Percentiles rank a stretch among this genome's conserved stretches.
These are phyloP conservation scores for Hyles euphorbiae DNA, from an alignment of 1,140 invertebrate genomes.

Conservation along the genomic window DNA sequence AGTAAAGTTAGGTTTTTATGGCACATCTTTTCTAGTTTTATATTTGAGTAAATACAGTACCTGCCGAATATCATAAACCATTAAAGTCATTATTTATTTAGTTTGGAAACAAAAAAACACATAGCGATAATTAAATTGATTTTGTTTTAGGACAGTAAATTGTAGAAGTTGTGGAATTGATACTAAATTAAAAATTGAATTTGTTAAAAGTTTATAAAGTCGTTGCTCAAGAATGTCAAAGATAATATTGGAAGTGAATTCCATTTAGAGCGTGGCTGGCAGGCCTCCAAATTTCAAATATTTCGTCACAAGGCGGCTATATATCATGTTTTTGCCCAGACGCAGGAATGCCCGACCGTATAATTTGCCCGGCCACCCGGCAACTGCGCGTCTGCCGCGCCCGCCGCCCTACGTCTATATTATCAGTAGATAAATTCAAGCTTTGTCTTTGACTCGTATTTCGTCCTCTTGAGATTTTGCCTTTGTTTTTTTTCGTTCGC, in stretches of 20 bases:
- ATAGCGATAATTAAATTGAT: too few species aligned
- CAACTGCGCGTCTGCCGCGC: conserved; percentile 59
- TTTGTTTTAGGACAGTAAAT: too few species aligned
- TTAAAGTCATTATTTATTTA: too few species aligned
- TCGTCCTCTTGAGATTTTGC: conserved; percentile 69
- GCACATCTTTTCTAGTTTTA: too few species aligned
- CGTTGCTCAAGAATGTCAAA: conserved; percentile 52
- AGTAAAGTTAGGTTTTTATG: too few species aligned
- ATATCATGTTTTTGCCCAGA: conserved; percentile 71
- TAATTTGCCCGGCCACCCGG: conserved; percentile 72
- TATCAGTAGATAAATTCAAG: conserved; percentile 75
- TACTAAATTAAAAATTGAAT: too few species aligned
- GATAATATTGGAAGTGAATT: conserved; percentile 67
- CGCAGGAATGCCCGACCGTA: conserved; percentile 67
- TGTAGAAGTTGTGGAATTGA: too few species aligned
- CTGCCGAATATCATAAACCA: too few species aligned
- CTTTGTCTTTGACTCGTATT: conserved; percentile 75
- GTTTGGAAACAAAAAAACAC: too few species aligned
- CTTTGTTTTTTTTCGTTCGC: conserved; percentile 59
- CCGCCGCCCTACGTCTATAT: conserved; percentile 71
- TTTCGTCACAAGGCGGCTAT: conserved; percentile 70
- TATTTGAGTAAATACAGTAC: too few species aligned
- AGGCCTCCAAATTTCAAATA: conserved; percentile 70
- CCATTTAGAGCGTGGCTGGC: conserved; percentile 66
- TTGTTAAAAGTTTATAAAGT: conserved; percentile 48